phyloP scores from a whole-genome alignment of 2,797 vertebrate species.

The Galago senegalensis region DNA sequence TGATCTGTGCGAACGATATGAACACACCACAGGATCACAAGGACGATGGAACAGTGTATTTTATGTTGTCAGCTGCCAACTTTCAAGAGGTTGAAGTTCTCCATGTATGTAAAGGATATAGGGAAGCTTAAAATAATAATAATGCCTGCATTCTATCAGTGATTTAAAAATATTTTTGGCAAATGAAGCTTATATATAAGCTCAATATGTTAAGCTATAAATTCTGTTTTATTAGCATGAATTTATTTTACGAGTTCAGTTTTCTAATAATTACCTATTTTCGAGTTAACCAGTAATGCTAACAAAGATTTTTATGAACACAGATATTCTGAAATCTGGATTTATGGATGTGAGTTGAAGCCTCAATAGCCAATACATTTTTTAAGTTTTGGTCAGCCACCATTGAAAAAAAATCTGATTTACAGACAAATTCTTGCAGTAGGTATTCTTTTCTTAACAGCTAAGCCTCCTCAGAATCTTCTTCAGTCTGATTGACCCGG shows the following conservation, averaged over 20 bases:
- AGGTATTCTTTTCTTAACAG: slow-evolving; percentile 14
- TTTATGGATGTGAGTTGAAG: slow-evolving; percentile 25
- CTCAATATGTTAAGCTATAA: not conserved
- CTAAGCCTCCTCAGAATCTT: not conserved
- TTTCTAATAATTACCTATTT: slow-evolving; percentile 62
- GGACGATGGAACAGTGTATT: not conserved
- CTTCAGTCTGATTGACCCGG: not conserved
- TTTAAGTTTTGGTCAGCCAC: slow-evolving; percentile 37
- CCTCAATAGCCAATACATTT: slow-evolving; percentile 16
- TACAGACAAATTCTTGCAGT: slow-evolving; percentile 51
- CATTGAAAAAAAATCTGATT: not conserved
- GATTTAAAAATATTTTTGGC: slow-evolving; percentile 46
- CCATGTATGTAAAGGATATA: not conserved
- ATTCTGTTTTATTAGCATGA: slow-evolving; percentile 47
- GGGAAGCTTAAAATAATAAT: slow-evolving; percentile 14
- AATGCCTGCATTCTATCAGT: not conserved
- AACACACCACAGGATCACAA: not conserved
- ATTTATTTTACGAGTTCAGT: slow-evolving; percentile 53
- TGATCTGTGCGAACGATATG: slow-evolving; percentile 7
- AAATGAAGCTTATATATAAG: slow-evolving; percentile 16
- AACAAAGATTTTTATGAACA: slow-evolving; percentile 15
- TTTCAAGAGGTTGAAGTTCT: not conserved
- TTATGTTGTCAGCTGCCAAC: not conserved
- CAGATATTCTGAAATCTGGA: slow-evolving; percentile 61
- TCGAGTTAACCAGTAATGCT: slow-evolving; percentile 1